phyloP scores from a whole-genome alignment of 1,140 invertebrate genomes.

The Drosophila nasuta region DNA sequence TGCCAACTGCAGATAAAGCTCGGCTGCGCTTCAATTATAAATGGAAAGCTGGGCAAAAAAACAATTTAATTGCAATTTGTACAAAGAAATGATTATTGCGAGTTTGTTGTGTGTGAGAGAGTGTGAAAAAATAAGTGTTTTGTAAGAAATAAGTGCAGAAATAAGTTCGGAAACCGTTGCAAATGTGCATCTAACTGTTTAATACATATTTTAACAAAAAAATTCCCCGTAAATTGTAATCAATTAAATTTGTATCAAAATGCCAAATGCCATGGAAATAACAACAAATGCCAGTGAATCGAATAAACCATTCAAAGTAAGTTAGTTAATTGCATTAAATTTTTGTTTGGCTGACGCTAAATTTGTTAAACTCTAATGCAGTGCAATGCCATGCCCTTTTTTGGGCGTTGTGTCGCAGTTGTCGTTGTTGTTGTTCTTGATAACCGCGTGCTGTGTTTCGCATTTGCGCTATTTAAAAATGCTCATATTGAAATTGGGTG shows the following conservation, averaged over 20 bases:
- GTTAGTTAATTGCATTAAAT: slow-evolving; percentile 20
- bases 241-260: slow-evolving; percentile 32
- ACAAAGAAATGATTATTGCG: slow-evolving; percentile 40
- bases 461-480: slow-evolving; percentile 55
- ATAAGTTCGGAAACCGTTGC: slow-evolving; percentile 27
- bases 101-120: slow-evolving; percentile 24
- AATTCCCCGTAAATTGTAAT: slow-evolving; percentile 7
- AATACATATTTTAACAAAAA: slow-evolving; percentile 7
- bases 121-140: slow-evolving; percentile 11
- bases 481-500: slow-evolving; percentile 48
- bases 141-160: background rate
- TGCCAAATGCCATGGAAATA: slow-evolving; percentile 62
- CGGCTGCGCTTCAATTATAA: slow-evolving; percentile 37
- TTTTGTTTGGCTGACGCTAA: slow-evolving; percentile 6
- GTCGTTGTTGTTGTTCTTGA: slow-evolving; percentile 31
- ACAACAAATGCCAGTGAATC: slow-evolving; percentile 56
- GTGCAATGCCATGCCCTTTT: slow-evolving; percentile 66
- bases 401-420: slow-evolving; percentile 55
- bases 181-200: slow-evolving; percentile 27
- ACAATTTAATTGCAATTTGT: slow-evolving; percentile 59
- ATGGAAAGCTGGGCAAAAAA: slow-evolving; percentile 47
- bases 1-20: slow-evolving; percentile 39
- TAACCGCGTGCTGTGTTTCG: slow-evolving; percentile 52
- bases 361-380: slow-evolving; percentile 1
- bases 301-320: slow-evolving; percentile 77